A percentile compares a stretch with the other conserved stretches of the same genome.
phyloP scores from a whole-genome alignment of 2,113 vertebrate species.

The Lates calcarifer region DNA sequence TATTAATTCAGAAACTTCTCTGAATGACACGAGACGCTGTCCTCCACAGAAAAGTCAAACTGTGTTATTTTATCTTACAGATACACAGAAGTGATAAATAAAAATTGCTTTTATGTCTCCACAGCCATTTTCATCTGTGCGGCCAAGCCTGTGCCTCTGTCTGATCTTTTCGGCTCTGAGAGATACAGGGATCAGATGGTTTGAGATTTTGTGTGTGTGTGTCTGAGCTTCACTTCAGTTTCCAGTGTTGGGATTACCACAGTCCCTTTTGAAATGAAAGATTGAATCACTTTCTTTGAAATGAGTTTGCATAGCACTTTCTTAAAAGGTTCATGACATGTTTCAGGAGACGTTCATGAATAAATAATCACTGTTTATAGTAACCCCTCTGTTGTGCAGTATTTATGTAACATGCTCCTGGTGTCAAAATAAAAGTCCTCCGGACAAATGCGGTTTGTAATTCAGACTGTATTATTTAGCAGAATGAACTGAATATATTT shows the following conservation, averaged over 20 bases:
- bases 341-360: slow-evolving; percentile 54
- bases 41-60: slow-evolving; percentile 30
- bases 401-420: slow-evolving; percentile 41
- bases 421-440: slow-evolving; percentile 38
- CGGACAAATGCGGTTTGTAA: slow-evolving; percentile 39
- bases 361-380: slow-evolving; percentile 57
- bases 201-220: slow-evolving; percentile 16
- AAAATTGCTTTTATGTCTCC: slow-evolving; percentile 26
- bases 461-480: slow-evolving; percentile 45
- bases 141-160: slow-evolving; percentile 23
- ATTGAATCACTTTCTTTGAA: slow-evolving; percentile 61
- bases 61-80: slow-evolving; percentile 48
- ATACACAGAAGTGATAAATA: slow-evolving; percentile 44
- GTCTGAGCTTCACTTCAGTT: slow-evolving; percentile 38
- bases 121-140: slow-evolving; percentile 15
- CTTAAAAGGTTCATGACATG: slow-evolving; percentile 52
- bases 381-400: slow-evolving; percentile 31
- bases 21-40: not conserved
- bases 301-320: slow-evolving; percentile 51
- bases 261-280: slow-evolving; percentile 56
- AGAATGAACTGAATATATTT: not conserved
- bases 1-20: slow-evolving; percentile 43
- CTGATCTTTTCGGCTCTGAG: slow-evolving; percentile 46
- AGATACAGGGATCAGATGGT: slow-evolving; percentile 55
- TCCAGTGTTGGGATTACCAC: slow-evolving; percentile 48